Conservation (phyloP, 2,888 invertebrate species). For the Diarsia dahlii region DNA sequence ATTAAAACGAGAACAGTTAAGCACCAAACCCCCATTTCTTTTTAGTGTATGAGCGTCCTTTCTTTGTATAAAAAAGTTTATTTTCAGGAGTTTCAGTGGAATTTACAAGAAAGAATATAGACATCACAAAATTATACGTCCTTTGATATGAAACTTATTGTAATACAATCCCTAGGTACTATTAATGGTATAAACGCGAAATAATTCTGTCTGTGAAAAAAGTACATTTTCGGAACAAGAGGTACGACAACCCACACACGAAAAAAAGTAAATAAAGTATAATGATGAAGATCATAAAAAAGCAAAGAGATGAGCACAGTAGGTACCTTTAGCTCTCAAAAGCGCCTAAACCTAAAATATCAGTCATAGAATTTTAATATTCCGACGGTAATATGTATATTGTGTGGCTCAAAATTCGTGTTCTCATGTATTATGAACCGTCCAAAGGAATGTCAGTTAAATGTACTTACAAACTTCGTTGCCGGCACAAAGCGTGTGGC, state of each 20-base stretch:
- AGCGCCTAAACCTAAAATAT: not conserved
- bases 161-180: not conserved
- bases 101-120: constrained; percentile 16
- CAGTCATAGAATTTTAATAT: constrained; percentile 9
- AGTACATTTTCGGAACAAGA: not conserved
- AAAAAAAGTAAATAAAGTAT: no score
- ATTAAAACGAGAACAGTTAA: constrained; percentile 15
- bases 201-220: not conserved
- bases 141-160: not conserved
- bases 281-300: not conserved
- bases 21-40: constrained; percentile 8
- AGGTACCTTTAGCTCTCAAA: not conserved
- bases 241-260: not conserved
- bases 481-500: constrained; percentile 73
- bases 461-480: constrained; percentile 66
- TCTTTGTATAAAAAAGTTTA: not conserved
- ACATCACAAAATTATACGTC: not conserved
- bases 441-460: constrained; percentile 71
- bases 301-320: not conserved
- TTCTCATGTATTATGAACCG: constrained; percentile 62
- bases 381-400: constrained; percentile 9
- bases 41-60: constrained; percentile 10
- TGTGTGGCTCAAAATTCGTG: constrained; percentile 29
- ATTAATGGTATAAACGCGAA: not conserved
- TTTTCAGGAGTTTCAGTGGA: constrained; percentile 2